Conservation (phyloP, 1,140 invertebrate genomes). For the Metaphire vulgaris region DNA sequence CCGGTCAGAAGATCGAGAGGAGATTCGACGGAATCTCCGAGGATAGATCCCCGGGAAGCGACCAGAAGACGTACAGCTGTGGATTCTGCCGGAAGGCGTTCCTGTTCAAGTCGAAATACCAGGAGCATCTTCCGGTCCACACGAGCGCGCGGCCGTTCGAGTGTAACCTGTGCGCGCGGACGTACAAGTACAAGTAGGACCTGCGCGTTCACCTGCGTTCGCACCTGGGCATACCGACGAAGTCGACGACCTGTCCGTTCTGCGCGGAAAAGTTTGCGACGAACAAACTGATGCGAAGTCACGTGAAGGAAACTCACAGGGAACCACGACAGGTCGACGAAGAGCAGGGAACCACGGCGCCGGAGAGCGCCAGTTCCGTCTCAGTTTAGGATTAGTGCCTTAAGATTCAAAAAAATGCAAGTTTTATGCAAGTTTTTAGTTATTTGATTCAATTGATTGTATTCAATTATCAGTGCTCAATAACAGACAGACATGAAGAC, state of each 20-base stretch:
- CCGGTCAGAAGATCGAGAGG: too few species aligned
- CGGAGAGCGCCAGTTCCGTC: too few species aligned
- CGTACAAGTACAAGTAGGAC: slow-evolving; percentile 33
- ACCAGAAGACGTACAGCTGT: slow-evolving; percentile 27
- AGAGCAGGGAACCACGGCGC: slow-evolving; percentile 18
- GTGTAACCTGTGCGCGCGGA: slow-evolving; percentile 29
- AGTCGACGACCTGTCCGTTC: slow-evolving; percentile 31
- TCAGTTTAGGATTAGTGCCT: too few species aligned
- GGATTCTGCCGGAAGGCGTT: slow-evolving; percentile 27
- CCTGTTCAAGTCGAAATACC: slow-evolving; percentile 31
- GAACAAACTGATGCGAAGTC: slow-evolving; percentile 26
- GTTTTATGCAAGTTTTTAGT: too few species aligned
- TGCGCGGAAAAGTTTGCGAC: slow-evolving; percentile 28
- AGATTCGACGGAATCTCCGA: too few species aligned
- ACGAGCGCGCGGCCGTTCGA: slow-evolving; percentile 29
- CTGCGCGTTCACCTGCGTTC: slow-evolving; percentile 29
- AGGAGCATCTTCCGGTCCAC: slow-evolving; percentile 31
- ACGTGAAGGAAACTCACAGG: slow-evolving; percentile 25
- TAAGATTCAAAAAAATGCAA: too few species aligned
- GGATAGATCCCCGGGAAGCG: too few species aligned
- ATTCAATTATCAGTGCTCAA: too few species aligned
- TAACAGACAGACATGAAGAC: too few species aligned
- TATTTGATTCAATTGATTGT: too few species aligned
- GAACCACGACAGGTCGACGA: slow-evolving; percentile 25
- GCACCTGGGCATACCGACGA: slow-evolving; percentile 31